phyloP scores from a whole-genome alignment of 2,888 invertebrate genomes.

The Andrena bicolor region DNA sequence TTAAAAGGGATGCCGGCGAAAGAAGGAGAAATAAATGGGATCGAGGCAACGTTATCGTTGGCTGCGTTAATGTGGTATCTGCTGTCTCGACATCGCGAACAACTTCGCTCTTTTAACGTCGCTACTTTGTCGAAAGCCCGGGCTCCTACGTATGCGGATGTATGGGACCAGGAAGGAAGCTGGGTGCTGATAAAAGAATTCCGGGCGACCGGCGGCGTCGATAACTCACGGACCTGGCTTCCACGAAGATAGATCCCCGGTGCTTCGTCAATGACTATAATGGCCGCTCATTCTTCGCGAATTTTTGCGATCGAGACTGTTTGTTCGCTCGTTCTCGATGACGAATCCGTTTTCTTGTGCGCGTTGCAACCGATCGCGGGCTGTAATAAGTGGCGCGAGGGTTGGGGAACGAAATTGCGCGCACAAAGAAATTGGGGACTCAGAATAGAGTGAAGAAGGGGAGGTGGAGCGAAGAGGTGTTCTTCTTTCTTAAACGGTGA shows the following conservation, averaged over 20 bases:
- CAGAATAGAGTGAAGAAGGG: no score
- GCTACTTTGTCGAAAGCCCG: background rate
- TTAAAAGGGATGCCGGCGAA: background rate
- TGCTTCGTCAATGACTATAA: conserved; percentile 23
- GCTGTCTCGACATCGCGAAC: conserved; percentile 3
- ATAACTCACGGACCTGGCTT: conserved; percentile 19
- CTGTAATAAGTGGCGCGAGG: background rate
- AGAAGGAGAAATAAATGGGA: conserved; percentile 41
- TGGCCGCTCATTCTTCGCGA: conserved; percentile 6
- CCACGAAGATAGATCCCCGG: conserved; percentile 18
- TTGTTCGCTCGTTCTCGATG: conserved; percentile 10
- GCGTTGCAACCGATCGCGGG: background rate
- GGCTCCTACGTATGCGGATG: conserved; percentile 12
- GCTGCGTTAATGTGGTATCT: conserved; percentile 45
- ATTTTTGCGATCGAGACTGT: conserved; percentile 23
- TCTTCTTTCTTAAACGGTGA: no score
- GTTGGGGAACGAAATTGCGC: background rate
- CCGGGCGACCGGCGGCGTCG: background rate
- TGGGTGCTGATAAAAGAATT: conserved; percentile 16
- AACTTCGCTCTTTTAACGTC: background rate
- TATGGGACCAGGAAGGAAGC: conserved; percentile 8
- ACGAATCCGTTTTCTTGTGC: conserved; percentile 14
- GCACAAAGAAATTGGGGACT: conserved; percentile 6
- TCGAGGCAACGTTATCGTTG: conserved; percentile 29
- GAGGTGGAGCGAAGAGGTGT: no score